A percentile compares a stretch with the other conserved stretches of the same genome.
phyloP scores from a whole-genome alignment of 1,140 invertebrate species.

The Tetramorium simillimum region DNA sequence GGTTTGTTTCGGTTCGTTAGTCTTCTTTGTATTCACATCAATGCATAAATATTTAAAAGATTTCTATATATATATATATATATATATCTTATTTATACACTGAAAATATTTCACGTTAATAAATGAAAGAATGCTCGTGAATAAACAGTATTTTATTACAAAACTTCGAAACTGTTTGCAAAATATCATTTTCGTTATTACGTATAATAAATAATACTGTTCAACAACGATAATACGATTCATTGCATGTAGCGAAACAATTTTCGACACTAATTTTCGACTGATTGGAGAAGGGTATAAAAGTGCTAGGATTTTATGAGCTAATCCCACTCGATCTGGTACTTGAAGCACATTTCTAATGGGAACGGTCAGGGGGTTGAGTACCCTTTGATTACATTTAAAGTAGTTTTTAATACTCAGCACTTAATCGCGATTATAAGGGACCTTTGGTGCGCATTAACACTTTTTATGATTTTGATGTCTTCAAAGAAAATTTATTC shows the following conservation, averaged over 20 bases:
- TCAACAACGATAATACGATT: neutral
- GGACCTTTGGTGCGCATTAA: neutral
- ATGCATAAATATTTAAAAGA: conserved; percentile 1
- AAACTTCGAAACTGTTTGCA: neutral
- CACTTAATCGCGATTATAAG: neutral
- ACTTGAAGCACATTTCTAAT: conserved; percentile 37
- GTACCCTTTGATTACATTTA: conserved; percentile 33
- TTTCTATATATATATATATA: neutral
- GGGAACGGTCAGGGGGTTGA: conserved; percentile 20
- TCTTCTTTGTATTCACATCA: neutral
- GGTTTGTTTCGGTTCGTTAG: neutral
- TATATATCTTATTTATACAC: neutral
- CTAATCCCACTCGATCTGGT: conserved; percentile 42
- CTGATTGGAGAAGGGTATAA: conserved; percentile 3
- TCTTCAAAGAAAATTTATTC: neutral
- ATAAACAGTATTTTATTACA: neutral
- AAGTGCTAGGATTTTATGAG: conserved; percentile 30
- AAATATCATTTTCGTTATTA: neutral
- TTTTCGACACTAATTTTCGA: conserved; percentile 1
- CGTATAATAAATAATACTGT: neutral
- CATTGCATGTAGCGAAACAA: neutral
- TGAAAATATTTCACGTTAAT: neutral
- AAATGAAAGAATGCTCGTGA: conserved; percentile 4
- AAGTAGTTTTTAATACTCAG: conserved; percentile 36
- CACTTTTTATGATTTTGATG: neutral